Base-by-base conservation (phyloP, 2,888 invertebrate species). In the Euplagia quadripunctaria region DNA sequence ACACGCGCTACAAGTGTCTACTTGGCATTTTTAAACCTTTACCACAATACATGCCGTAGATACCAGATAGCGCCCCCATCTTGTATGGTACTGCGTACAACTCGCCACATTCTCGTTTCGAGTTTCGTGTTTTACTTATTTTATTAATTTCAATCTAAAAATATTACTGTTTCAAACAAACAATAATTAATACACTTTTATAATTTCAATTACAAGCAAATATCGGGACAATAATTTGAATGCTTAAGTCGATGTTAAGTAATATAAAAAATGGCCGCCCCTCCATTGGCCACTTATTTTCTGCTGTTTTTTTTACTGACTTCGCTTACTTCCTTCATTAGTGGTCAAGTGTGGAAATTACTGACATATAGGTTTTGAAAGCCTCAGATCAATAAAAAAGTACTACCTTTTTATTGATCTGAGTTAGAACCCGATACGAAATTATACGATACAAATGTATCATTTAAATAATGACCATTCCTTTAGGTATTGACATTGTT, bases 31-130 rank as follows among this genome's bases (percentile, higher is more conserved):
- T 89, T 82, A 84, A 83, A 80, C 85, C 85, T 86, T 80, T 79
- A 11, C 83, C 78, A 72, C 68, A 68, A 82, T 78, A 82, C 71
- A 83, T 82, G 79, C 82, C 81, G 79, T 80, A 84, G 89, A 87
- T 89, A 84, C 64, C 69, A 83, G 95, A 95, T 95, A 94, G 91
- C 75, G 79, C 95, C 95, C 95, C 94, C 92, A 95, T 94, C 88
- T 88, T 81, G 76, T 70, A 73, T 31, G 70, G 69, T 82, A 86
- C 83, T 77, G 66, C 55, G 74, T 71, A 68, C 61, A 68, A 74
- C 80, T 86, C 85, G 77, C 76, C 71, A 46, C 41, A n/a, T 81
- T 82, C 64, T 85, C 86, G 76, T 77, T 55, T 66, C n/a, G 14
- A 14, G 43, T n/a, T 65, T 20, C 7, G 1, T 31, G 9, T 31